A percentile compares a stretch with the other conserved stretches of the same genome.
These are phyloP conservation scores for Semicossyphus pulcher DNA, from an alignment of 2,113 vertebrate species.

Conservation along the genomic window DNA sequence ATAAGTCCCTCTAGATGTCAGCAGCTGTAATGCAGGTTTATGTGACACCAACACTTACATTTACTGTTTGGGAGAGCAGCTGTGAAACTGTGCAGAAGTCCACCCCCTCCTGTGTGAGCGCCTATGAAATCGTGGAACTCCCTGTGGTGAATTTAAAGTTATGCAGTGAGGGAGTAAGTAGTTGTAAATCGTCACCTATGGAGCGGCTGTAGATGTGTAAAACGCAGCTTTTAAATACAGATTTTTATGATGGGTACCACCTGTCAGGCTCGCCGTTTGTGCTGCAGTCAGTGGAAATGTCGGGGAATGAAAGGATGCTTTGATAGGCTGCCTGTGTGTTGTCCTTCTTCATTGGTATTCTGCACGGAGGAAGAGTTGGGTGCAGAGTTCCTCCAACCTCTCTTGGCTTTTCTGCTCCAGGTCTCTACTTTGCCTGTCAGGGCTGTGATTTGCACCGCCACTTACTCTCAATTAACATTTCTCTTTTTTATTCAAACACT, in stretches of 20 bases:
- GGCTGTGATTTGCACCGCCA: conserved; percentile 34
- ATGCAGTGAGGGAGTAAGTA: conserved; percentile 2
- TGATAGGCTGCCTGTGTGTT: conserved; percentile 62
- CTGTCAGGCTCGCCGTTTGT: conserved; percentile 40
- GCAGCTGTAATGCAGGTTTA: conserved; percentile 22
- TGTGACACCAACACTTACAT: conserved; percentile 27
- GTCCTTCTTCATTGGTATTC: conserved; percentile 79
- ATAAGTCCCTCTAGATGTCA: conserved; percentile 14
- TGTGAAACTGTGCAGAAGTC: conserved; percentile 8
- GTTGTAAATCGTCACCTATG: neutral
- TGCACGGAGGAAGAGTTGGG: conserved; percentile 55
- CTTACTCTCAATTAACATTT: conserved; percentile 56
- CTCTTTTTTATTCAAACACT: conserved; percentile 8
- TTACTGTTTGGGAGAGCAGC: neutral
- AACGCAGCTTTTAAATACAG: conserved; percentile 24
- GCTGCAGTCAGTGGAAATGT: conserved; percentile 56
- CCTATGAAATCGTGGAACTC: neutral
- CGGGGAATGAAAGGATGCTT: conserved; percentile 69
- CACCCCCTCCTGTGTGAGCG: neutral
- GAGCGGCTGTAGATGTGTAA: conserved; percentile 2
- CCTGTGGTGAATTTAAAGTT: conserved; percentile 12
- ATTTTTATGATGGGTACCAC: conserved; percentile 23
- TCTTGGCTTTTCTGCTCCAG: conserved; percentile 33
- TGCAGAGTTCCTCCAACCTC: conserved; percentile 63
- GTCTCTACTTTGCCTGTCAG: conserved; percentile 38